phyloP scores from a whole-genome alignment of 2,113 vertebrate species.

The Meles meles region DNA sequence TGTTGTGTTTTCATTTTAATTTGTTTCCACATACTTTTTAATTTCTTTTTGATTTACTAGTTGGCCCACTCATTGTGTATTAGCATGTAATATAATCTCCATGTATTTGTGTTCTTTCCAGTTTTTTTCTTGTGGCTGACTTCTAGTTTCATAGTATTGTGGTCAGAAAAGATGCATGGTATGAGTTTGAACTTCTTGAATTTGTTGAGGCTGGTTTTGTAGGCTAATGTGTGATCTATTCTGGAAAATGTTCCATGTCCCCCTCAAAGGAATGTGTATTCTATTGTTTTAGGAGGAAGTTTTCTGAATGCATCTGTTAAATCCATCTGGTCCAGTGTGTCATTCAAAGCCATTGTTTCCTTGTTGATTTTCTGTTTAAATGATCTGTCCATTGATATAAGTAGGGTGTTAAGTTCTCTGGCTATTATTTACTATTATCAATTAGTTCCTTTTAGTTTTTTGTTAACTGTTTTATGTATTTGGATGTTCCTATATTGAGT shows the following conservation, averaged over 20 bases:
- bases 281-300: neutral
- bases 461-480: neutral
- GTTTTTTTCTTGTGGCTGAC: neutral
- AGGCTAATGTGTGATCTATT: neutral
- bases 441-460: neutral
- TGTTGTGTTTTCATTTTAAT: neutral
- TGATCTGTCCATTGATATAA: neutral
- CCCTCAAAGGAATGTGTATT: neutral
- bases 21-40: neutral
- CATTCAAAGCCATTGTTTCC: neutral
- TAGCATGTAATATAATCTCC: neutral
- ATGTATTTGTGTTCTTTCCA: neutral
- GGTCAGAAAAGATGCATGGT: no score
- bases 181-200: neutral
- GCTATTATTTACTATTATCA: neutral
- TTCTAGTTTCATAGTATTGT: no score
- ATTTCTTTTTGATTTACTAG: neutral
- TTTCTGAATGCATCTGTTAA: neutral
- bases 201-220: neutral
- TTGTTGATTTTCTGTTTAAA: neutral
- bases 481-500: neutral
- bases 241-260: neutral
- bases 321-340: no score
- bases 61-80: neutral
- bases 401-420: neutral